Evolutionary conservation across 2,888 invertebrate genomes (phyloP), one percentile per base, ranked within the genome.

Genomic region (Sepiola atlantica): DNA sequence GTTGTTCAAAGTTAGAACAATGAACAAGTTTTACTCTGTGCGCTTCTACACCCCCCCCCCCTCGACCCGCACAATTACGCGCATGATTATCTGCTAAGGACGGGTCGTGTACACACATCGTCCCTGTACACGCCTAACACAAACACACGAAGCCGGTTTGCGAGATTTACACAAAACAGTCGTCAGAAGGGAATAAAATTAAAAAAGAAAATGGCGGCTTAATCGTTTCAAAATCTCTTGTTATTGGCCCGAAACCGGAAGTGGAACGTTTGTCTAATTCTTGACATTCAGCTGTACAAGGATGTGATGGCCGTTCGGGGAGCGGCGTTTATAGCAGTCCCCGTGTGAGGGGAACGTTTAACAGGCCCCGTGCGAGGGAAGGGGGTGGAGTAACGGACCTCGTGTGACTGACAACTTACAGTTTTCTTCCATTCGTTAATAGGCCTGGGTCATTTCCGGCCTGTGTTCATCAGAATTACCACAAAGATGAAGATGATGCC

Each of bases 11-110:
- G 16, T 77, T 77, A 32, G 77, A 77, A n/a, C 77, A 77, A 16
- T n/a, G 4, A 77, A n/a, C 77, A 14, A 77, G 32, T 18, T n/a
- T n/a, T 45, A 45, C 8, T 8, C n/a, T 77, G 77, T 77, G n/a
- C n/a, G 16, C 77, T n/a, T 16, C 77, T n/a, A 28, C 28, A 28
- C 77, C n/a, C 77, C 20, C 0, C 0, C 77, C n/a, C 32, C n/a
- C n/a, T 16, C 32, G n/a, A 77, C 77, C 16, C 77, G 32, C 77
- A 77, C n/a, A n/a, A 77, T 77, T 77, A 77, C 77, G 32, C 77
- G n/a, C 77, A n/a, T 77, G n/a, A 77, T n/a, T 77, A 77, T 77
- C 77, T 77, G 77, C n/a, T 77, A 77, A 77, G n/a, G n/a, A n/a
- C 1, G 21, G n/a, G 32, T 77, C 77, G 32, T 77, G 77, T 77